phyloP scores from a whole-genome alignment of 2,888 invertebrate genomes.

The Eledona agricola region DNA sequence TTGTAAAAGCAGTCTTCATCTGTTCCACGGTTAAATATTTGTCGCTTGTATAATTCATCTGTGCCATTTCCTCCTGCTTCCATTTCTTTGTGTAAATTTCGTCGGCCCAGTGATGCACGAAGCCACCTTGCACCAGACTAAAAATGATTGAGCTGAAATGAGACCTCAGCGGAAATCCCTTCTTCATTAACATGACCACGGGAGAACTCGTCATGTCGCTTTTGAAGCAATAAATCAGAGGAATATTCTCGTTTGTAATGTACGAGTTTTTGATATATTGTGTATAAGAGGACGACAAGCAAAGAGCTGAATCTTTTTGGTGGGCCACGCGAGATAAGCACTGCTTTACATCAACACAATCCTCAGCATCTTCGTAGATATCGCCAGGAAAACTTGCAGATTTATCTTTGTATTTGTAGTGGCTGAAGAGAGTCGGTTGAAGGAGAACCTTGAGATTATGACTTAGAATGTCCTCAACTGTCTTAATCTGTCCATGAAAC shows the following conservation, averaged over 20 bases:
- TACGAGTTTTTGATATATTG: slow-evolving; percentile 14
- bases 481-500: slow-evolving; percentile 37
- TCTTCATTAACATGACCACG: slow-evolving; percentile 21
- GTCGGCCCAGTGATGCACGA: slow-evolving; percentile 17
- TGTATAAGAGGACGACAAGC: slow-evolving; percentile 12
- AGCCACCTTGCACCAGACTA: slow-evolving; percentile 12
- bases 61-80: slow-evolving; percentile 10
- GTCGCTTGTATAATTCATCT: slow-evolving; percentile 1
- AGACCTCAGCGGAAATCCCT: slow-evolving; percentile 17
- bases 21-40: slow-evolving; percentile 7
- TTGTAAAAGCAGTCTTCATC: slow-evolving; percentile 13
- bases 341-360: slow-evolving; percentile 15
- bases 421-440: slow-evolving; percentile 18
- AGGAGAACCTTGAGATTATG: slow-evolving; percentile 27
- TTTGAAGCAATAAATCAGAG: slow-evolving; percentile 21
- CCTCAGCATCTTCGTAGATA: not conserved
- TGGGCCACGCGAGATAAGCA: slow-evolving; percentile 21
- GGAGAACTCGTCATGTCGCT: slow-evolving; percentile 9
- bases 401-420: slow-evolving; percentile 16
- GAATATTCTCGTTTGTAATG: slow-evolving; percentile 9
- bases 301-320: slow-evolving; percentile 18
- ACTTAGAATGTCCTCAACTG: slow-evolving; percentile 35
- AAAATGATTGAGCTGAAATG: slow-evolving; percentile 12
- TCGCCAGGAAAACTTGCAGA: too few relatives aligned
- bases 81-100: slow-evolving; percentile 9